These are phyloP conservation scores for Hycleus phaleratus DNA, from an alignment of 1,140 invertebrate species.

Conservation along the genomic window DNA sequence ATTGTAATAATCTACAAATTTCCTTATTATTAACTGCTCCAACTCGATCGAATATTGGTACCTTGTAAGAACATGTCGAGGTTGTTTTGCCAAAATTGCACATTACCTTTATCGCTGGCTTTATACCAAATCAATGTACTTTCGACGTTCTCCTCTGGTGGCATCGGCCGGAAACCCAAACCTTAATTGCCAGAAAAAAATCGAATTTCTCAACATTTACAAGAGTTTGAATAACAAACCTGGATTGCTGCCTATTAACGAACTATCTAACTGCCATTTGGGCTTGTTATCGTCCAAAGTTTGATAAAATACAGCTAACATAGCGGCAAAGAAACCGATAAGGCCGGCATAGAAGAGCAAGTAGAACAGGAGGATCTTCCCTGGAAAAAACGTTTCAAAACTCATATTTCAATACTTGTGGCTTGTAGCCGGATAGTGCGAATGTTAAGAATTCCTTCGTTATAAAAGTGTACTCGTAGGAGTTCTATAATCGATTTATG, in stretches of 20 bases:
- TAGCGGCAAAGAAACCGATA: conserved; percentile 81
- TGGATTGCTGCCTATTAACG: conserved; percentile 86
- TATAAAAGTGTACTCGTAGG: too few relatives aligned
- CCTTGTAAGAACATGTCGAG: conserved; percentile 66
- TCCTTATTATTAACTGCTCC: conserved; percentile 53
- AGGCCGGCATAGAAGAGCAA: conserved; percentile 85
- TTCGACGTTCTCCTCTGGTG: conserved; percentile 72
- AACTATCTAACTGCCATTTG: conserved; percentile 75
- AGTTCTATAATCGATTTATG: too few relatives aligned
- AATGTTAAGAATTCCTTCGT: too few relatives aligned
- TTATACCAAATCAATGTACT: conserved; percentile 92
- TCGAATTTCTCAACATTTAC: too few relatives aligned
- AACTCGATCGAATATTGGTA: conserved; percentile 32
- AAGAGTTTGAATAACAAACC: conserved; percentile 48
- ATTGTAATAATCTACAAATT: conserved; percentile 39
- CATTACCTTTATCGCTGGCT: conserved; percentile 63
- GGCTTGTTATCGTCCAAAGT: conserved; percentile 79
- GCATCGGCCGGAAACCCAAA: conserved; percentile 84
- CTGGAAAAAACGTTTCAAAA: conserved; percentile 43
- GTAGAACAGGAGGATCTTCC: conserved; percentile 91
- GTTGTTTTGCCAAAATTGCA: conserved; percentile 67
- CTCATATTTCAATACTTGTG: too few relatives aligned
- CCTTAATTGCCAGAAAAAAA: conserved; percentile 46
- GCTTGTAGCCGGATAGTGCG: too few relatives aligned
- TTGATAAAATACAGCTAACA: conserved; percentile 89